Evolutionary conservation across 2,888 invertebrate species (phyloP), one percentile per base, ranked within the genome.

Genomic region (Tricholauxania praeusta): DNA sequence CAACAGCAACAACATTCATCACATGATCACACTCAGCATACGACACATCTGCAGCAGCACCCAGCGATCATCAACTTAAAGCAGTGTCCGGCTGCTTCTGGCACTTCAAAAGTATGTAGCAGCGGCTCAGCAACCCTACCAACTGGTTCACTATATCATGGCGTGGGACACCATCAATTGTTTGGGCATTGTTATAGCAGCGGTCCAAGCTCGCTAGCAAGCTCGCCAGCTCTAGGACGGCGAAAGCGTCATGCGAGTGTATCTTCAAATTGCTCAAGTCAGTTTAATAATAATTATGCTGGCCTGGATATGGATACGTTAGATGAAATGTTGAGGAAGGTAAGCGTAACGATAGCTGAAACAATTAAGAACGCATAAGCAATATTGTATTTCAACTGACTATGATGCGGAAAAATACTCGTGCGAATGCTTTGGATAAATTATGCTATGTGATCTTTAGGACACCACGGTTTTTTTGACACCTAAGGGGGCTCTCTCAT

Each of bases 281-380:
- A 90, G 85, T 90, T 91, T 88, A 89, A 90, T 81, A 90, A 90
- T 85, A 90, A 90, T 86, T 89, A 89, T 82, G 89, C 89, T 80
- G 88, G 89, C 81, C 87, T 89, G 87, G 92, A 92, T 87, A 92
- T 93, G 91, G 93, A 93, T 84, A 93, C 93, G 81, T 89, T 93
- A 81, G 93, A 93, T 87, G 93, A 93, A 88, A 93, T 93, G 92
- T 90, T 93, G 85, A 91, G 92, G 85, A 93, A 93, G 93, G 93
- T 93, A 89, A 90, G 86, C 52, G 28, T 55, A 14, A 7, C 15
- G n/a, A 28, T 28, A 28, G 28, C 28, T 3, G 28, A 28, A 28
- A 28, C 28, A 10, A 19, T 67, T 19, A 28, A 12, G 0, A n/a
- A 17, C 12, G 28, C 28, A 28, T 28, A 22, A 22, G 3, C 1